Conservation (phyloP, 1,140 invertebrate species). For the Drosophila burlai region DNA sequence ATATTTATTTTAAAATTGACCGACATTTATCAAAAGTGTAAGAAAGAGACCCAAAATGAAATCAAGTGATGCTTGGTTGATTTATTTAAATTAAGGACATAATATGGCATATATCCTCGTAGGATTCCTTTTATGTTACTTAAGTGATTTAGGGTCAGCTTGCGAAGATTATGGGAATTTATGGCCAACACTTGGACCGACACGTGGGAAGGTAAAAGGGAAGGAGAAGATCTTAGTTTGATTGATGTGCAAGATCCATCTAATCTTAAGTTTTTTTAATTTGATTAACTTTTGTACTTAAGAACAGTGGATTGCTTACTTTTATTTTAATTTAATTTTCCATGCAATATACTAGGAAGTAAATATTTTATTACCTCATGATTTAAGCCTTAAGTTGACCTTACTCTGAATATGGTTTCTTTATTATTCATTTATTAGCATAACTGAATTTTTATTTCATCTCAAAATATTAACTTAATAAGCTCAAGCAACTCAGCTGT, state of each 20-base stretch:
- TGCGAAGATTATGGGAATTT: slow-evolving; percentile 1
- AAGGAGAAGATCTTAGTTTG: neutral
- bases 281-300: no score
- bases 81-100: slow-evolving; percentile 4
- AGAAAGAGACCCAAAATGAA: slow-evolving; percentile 17
- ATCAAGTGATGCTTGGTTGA: slow-evolving; percentile 13
- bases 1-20: neutral
- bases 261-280: no score
- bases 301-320: no score
- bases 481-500: slow-evolving; percentile 1
- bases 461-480: neutral
- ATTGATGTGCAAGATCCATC: neutral
- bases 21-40: neutral
- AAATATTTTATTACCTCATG: neutral
- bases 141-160: slow-evolving; percentile 20
- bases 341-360: neutral
- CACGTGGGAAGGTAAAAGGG: neutral
- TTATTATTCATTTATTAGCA: neutral
- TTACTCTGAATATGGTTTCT: no score
- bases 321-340: no score
- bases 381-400: neutral
- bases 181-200: neutral
- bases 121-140: slow-evolving; percentile 3
- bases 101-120: neutral
- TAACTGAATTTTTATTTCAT: neutral